phyloP scores from a whole-genome alignment of 2,113 vertebrate species.

The Turnix velox region DNA sequence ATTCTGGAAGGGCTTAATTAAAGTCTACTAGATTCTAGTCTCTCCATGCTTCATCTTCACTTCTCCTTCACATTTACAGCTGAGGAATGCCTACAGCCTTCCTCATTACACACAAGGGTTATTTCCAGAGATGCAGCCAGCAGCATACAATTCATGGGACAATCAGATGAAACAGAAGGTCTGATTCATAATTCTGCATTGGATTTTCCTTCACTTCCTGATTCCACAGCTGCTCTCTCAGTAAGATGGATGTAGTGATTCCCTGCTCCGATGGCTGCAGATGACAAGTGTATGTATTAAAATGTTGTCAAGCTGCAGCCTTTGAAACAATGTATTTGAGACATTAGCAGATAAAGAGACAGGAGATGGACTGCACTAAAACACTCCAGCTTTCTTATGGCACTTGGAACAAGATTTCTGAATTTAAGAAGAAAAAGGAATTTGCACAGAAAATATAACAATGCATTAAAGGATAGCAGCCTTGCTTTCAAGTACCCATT shows the following conservation, averaged over 20 bases:
- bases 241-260: not conserved
- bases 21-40: not conserved
- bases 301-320: not conserved
- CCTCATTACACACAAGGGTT: not conserved
- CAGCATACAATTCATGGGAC: not conserved
- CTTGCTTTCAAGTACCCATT: not conserved
- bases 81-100: not conserved
- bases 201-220: not conserved
- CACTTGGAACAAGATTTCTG: not conserved
- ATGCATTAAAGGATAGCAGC: not conserved
- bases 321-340: not conserved
- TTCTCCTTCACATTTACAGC: not conserved
- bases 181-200: not conserved
- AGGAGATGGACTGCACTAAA: not conserved
- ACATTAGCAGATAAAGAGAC: not conserved
- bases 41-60: not conserved
- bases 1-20: not conserved
- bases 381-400: accelerated
- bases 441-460: not conserved
- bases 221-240: not conserved
- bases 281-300: not conserved
- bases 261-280: not conserved
- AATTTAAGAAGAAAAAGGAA: not conserved
- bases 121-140: not conserved
- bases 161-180: not conserved